These are phyloP conservation scores for Microctenopoma lineatum DNA, from an alignment of 2,797 vertebrate genomes.

Conservation along the genomic window DNA sequence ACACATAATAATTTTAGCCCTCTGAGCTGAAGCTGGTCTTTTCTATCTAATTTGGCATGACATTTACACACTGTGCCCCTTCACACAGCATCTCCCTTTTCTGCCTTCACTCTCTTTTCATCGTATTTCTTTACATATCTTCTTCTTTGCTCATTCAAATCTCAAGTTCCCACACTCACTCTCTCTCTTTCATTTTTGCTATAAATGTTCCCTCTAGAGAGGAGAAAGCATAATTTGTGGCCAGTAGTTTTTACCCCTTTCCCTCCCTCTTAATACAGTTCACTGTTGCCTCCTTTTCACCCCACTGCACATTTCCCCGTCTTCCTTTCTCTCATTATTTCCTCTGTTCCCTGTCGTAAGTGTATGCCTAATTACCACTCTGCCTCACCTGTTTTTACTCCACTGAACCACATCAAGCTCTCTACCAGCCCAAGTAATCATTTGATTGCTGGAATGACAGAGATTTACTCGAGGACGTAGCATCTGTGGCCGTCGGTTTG, in stretches of 20 bases:
- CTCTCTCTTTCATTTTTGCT: not conserved
- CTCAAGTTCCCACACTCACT: not conserved
- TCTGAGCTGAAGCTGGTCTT: constrained; percentile 60
- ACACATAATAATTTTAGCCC: constrained; percentile 52
- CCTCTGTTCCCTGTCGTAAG: constrained; percentile 21
- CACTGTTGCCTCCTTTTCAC: not conserved
- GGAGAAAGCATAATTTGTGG: constrained; percentile 29
- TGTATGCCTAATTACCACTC: constrained; percentile 41
- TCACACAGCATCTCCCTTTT: constrained; percentile 37
- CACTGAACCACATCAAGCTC: constrained; percentile 26
- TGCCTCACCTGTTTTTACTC: constrained; percentile 20
- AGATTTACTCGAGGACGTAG: constrained; percentile 45
- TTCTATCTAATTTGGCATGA: constrained; percentile 63
- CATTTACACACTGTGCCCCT: constrained; percentile 55
- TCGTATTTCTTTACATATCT: constrained; percentile 31
- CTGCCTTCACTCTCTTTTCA: constrained; percentile 17
- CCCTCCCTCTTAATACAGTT: constrained; percentile 26
- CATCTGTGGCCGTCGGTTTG: constrained; percentile 49
- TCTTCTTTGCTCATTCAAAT: constrained; percentile 1
- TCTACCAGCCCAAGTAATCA: constrained; percentile 32
- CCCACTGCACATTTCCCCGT: constrained; percentile 11
- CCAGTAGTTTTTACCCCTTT: constrained; percentile 43
- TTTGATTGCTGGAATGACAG: constrained; percentile 50
- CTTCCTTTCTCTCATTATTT: constrained; percentile 39
- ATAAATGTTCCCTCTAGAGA: constrained; percentile 17